Evolutionary conservation across 1,140 invertebrate genomes (phyloP).

Genomic region (Monochamus saltuarius): DNA sequence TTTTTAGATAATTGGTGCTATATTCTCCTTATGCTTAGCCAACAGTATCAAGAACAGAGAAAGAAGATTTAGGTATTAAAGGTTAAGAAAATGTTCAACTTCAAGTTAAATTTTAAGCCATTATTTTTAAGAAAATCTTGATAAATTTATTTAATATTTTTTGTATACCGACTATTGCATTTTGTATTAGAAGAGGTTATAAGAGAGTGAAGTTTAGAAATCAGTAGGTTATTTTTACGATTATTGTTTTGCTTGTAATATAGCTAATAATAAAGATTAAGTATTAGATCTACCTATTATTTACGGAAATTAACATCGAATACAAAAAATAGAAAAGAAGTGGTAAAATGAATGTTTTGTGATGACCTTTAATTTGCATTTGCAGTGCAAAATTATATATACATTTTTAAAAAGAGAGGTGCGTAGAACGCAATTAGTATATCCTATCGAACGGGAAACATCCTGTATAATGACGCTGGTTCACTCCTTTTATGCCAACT

Average conservation of each 20-base stretch:
- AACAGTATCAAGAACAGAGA: slow-evolving; percentile 36
- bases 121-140: not conserved
- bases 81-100: not conserved
- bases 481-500: slow-evolving; percentile 12
- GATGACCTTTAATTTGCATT: too few species aligned
- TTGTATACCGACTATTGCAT: slow-evolving; percentile 9
- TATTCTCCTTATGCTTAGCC: slow-evolving; percentile 37
- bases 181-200: not conserved
- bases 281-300: too few species aligned
- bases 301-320: too few species aligned
- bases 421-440: not conserved
- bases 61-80: slow-evolving; percentile 32
- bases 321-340: too few species aligned
- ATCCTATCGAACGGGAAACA: not conserved
- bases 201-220: not conserved
- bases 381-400: too few species aligned
- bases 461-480: not conserved
- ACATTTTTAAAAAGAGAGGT: too few species aligned
- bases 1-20: slow-evolving; percentile 46
- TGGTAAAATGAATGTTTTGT: too few species aligned
- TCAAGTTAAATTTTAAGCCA: not conserved
- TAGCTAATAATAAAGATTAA: too few species aligned
- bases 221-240: too few species aligned
- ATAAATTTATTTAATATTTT: not conserved
- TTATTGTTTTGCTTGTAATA: too few species aligned